Conservation (phyloP, 1,140 invertebrate genomes). For the Sinella curviseta region DNA sequence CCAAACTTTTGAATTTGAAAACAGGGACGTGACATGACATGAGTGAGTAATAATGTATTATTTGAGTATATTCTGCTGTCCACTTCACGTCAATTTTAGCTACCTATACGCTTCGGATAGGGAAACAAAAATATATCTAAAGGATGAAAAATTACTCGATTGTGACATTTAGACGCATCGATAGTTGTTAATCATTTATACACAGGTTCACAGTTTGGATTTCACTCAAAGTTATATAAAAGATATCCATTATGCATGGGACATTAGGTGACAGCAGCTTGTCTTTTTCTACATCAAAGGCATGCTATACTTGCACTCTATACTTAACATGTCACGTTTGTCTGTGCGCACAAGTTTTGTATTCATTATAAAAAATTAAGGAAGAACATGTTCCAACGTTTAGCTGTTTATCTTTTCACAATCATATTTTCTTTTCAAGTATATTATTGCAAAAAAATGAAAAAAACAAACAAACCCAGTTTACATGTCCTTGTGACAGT, state of each 20-base stretch:
- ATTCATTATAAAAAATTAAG: background rate
- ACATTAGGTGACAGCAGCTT: background rate
- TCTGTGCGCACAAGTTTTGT: background rate
- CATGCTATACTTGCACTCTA: background rate
- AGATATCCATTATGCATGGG: background rate
- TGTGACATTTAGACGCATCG: background rate
- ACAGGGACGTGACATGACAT: background rate
- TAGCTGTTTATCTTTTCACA: background rate
- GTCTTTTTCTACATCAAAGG: background rate
- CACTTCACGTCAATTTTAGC: background rate
- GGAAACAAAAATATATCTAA: background rate
- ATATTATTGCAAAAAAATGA: background rate
- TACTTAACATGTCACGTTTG: background rate
- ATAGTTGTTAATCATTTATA: constrained; percentile 2
- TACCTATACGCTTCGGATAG: background rate
- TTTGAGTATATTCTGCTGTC: background rate
- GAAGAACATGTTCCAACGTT: background rate
- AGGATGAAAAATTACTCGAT: background rate
- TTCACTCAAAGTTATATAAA: background rate
- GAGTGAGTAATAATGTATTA: background rate
- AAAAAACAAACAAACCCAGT: no score
- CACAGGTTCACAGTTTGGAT: background rate
- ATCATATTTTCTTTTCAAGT: background rate
- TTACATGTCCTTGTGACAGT: no score
- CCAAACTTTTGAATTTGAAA: constrained; percentile 5